Evolutionary conservation across 2,113 vertebrate genomes (phyloP).

Genomic region (Daboia siamensis): DNA sequence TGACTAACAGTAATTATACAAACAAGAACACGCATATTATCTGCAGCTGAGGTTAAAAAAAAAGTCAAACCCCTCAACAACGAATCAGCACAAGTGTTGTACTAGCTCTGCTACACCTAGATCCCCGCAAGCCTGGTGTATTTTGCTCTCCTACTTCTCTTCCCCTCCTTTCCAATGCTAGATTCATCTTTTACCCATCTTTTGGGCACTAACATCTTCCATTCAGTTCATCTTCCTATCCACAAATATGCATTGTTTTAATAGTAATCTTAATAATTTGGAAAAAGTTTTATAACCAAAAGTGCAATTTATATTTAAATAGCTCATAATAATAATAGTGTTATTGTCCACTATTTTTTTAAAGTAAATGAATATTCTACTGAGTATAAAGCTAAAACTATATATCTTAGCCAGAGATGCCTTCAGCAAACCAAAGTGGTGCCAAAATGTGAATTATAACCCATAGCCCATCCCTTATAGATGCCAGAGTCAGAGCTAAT

Average conservation of each 20-base stretch:
- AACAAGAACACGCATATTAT: background rate
- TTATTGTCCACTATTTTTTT: too few species aligned
- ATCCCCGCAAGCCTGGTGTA: too few species aligned
- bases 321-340: background rate
- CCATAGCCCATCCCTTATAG: background rate
- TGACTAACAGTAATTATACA: background rate
- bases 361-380: background rate
- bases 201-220: background rate
- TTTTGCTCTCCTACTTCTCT: background rate
- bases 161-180: background rate
- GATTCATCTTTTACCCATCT: background rate
- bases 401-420: slow-evolving; percentile 2
- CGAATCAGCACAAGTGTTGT: background rate
- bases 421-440: slow-evolving; percentile 20
- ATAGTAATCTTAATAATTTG: background rate
- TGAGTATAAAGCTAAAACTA: background rate
- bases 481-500: background rate
- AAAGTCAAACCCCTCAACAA: background rate
- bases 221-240: background rate
- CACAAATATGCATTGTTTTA: background rate
- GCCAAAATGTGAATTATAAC: background rate
- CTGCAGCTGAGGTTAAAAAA: background rate
- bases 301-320: background rate
- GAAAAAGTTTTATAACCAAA: background rate
- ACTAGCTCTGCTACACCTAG: background rate